Evolutionary conservation across 2,797 vertebrate genomes (phyloP), one percentile per base, ranked within the genome.

Genomic region (Fringilla coelebs): DNA sequence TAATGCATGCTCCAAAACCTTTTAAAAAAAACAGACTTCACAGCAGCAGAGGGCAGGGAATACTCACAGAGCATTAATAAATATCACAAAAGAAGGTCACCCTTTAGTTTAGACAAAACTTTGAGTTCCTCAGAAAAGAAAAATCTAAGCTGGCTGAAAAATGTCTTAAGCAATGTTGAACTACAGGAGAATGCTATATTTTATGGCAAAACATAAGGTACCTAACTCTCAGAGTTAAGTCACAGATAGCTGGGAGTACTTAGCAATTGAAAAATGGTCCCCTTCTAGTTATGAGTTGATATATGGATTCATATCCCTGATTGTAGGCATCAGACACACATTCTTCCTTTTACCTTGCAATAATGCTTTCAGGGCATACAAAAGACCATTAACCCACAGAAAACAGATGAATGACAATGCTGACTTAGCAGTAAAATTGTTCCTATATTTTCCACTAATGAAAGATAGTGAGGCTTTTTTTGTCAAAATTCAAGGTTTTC

Each of bases 151-250:
- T 43, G 29, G 8, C 24, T 85, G 60, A 68, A 68, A 85, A 84
- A 83, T 32, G 11, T 36, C 25, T 74, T 41, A 85, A 96, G n/a
- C 34, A 80, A 54, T 6, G 26, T 8, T 89, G 34, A 18, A 36
- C n/a, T 51, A 41, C 32, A 78, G n/a, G 5, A 78, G 62, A 66
- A 38, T 49, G 4, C 24, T 80, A 3, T 34, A 61, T 89, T 68
- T 86, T n/a, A 18, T 46, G 60, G 34, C 24, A 83, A 68, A 81
- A 81, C 25, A 72, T 61, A 71, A 29, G 10, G 15, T 18, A 66
- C 29, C 25, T 68, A 85, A n/a, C 40, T 88, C 31, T 91, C n/a
- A 84, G n/a, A 81, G 29, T 81, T 72, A 91, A 88, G 34, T 68
- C 31, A 74, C 18, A 80, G 46, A 75, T 84, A 91, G 24, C 26